Percentiles rank a stretch among this genome's conserved stretches.
Evolutionary conservation across 2,888 invertebrate genomes (phyloP).

Genomic region (Cheilosia pagana): DNA sequence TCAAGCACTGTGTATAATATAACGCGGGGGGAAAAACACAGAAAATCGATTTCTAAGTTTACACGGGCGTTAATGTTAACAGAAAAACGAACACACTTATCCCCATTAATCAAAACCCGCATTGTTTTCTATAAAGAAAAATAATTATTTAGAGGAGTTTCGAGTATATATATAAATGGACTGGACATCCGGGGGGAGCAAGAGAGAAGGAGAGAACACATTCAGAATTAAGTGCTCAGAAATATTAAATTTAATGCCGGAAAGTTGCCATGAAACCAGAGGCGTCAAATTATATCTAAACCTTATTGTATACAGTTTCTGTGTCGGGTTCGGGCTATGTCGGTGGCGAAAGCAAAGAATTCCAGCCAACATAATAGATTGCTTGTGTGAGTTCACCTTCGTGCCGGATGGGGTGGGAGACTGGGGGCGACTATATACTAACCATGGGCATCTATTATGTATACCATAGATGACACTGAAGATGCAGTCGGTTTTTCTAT

Average conservation of each 20-base stretch:
- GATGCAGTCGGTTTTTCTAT: slow-evolving; percentile 50
- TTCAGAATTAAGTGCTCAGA: slow-evolving; percentile 31
- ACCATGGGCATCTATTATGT: slow-evolving; percentile 40
- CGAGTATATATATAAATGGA: background rate
- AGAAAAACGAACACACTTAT: slow-evolving; percentile 10
- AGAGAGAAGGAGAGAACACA: background rate
- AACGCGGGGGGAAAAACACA: background rate
- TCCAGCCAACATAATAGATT: slow-evolving; percentile 45
- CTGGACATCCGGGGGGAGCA: slow-evolving; percentile 15
- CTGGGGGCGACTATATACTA: background rate
- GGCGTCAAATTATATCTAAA: slow-evolving; percentile 62
- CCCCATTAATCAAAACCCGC: slow-evolving; percentile 58
- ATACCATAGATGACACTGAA: slow-evolving; percentile 52
- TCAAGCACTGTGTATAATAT: background rate
- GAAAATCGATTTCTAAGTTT: slow-evolving; percentile 7
- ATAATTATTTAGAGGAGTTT: background rate
- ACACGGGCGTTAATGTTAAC: background rate
- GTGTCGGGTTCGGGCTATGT: slow-evolving; percentile 11
- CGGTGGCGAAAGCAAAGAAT: slow-evolving; percentile 17
- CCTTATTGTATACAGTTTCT: slow-evolving; percentile 36
- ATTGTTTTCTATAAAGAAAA: background rate
- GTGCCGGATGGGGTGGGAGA: slow-evolving; percentile 16
- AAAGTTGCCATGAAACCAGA: slow-evolving; percentile 45
- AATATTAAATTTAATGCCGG: slow-evolving; percentile 46
- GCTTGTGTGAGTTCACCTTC: slow-evolving; percentile 51